Conservation (phyloP, 2,797 vertebrate genomes). For the Hybognathus amarus region DNA sequence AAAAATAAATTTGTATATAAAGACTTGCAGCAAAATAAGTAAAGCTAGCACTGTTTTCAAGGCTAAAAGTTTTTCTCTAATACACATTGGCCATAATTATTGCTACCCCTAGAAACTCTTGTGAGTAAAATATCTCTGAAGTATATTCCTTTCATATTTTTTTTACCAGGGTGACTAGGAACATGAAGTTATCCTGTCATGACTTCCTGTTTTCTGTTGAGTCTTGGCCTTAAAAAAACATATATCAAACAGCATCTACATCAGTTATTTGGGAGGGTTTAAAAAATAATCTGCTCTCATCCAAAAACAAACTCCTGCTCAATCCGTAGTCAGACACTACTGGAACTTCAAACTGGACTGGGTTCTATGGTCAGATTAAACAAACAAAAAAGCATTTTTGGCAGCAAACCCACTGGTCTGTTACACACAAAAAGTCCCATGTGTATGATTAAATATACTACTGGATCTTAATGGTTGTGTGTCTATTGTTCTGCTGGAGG, state of each 20-base stretch:
- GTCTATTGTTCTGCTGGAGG: not conserved
- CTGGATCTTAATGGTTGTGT: not conserved
- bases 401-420: not conserved
- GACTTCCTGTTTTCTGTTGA: not conserved
- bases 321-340: not conserved
- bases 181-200: not conserved
- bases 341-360: too few relatives aligned
- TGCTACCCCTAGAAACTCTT: not conserved
- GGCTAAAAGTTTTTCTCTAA: not conserved
- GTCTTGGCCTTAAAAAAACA: not conserved
- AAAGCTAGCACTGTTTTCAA: not conserved
- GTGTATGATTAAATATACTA: not conserved
- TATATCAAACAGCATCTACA: not conserved
- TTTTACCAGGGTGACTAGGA: not conserved
- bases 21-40: not conserved
- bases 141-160: too few relatives aligned
- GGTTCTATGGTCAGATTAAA: not conserved
- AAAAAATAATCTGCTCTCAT: not conserved
- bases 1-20: slow-evolving; percentile 34
- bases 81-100: not conserved
- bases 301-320: not conserved
- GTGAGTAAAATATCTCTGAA: not conserved
- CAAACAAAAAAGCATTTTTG: not conserved
- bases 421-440: not conserved
- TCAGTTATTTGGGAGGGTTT: not conserved